phyloP scores from a whole-genome alignment of 2,113 vertebrate species.

The Diadophis punctatus region DNA sequence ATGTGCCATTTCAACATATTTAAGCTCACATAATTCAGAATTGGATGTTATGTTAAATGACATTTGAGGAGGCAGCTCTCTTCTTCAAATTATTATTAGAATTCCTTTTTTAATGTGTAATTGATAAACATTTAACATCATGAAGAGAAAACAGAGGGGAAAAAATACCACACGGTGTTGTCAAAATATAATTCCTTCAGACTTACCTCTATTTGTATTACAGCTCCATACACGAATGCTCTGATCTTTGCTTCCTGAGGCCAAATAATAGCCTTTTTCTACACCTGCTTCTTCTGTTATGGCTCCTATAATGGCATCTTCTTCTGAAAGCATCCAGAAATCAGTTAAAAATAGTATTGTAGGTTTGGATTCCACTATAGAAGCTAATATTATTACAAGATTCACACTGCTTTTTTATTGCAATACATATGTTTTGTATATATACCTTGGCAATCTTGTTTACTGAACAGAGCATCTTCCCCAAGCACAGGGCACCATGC shows the following conservation, averaged over 20 bases:
- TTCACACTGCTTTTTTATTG: background rate
- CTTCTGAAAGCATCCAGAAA: conserved; percentile 45
- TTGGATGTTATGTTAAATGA: background rate
- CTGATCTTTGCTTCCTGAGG: conserved; percentile 95
- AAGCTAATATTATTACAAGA: background rate
- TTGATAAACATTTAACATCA: background rate
- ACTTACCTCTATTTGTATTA: conserved; percentile 81
- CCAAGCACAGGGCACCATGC: conserved; percentile 80
- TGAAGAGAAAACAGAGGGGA: background rate
- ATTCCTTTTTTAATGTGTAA: background rate
- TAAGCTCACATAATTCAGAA: background rate
- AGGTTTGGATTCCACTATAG: background rate
- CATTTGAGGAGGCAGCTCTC: background rate
- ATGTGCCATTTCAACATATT: background rate
- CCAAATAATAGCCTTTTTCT: conserved; percentile 76
- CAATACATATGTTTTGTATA: background rate
- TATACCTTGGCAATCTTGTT: conserved; percentile 71
- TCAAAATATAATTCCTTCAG: background rate
- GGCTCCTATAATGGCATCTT: conserved; percentile 62
- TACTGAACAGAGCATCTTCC: conserved; percentile 66
- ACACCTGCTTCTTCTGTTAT: conserved; percentile 45
- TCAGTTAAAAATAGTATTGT: background rate
- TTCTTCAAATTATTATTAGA: background rate
- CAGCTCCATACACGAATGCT: conserved; percentile 91
- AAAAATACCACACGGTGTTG: background rate